Base-by-base conservation (phyloP, 2,888 invertebrate species). In the Calliopum simillimum region DNA sequence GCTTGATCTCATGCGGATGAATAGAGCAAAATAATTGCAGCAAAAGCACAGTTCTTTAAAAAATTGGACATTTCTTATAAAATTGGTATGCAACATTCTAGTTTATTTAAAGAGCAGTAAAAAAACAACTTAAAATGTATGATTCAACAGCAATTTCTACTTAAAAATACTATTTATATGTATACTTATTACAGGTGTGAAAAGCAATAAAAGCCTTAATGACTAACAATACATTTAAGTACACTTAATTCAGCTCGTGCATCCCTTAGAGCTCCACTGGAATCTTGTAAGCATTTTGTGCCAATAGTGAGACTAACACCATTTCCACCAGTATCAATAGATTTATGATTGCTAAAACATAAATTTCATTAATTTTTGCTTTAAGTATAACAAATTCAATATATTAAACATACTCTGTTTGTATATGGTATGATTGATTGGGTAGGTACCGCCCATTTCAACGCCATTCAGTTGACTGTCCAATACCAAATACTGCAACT, bases 381-480 rank as follows among this genome's bases (percentile, higher is more conserved):
- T 51, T 25, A 44, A 25, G 13, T 23, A 19, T 44, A 23, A n/a
- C 13, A 3, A 56, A 23, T 4, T 33, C 6, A 3, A 59, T 4
- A 2, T 53, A 8, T 43, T 19, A 1, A 2, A 76, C 81, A 72
- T 73, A 85, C 85, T 81, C 74, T 85, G 84, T 68, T 84, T 85
- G 71, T 85, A 82, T 6, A 86, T 78, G 1, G 79, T 80, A 63
- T 85, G 83, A 70, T 81, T 85, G 46, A 85, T 82, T 64, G 86
- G 86, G 76, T 82, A 84, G 46, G 75, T 73, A 1, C 82, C 82
- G 19, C 82, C 81, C 73, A 86, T 74, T 43, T 77, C 71, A 3
- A 85, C 21, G 2, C 69, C 70, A 49, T 80, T 73, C n/a, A 85
- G 76, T 70, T 81, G 79, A 6, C 75, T 79, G 62, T 85, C 80